Percentiles rank a stretch among this genome's conserved stretches.
phyloP scores from a whole-genome alignment of 2,797 vertebrate genomes.

The Trichosurus vulpecula region DNA sequence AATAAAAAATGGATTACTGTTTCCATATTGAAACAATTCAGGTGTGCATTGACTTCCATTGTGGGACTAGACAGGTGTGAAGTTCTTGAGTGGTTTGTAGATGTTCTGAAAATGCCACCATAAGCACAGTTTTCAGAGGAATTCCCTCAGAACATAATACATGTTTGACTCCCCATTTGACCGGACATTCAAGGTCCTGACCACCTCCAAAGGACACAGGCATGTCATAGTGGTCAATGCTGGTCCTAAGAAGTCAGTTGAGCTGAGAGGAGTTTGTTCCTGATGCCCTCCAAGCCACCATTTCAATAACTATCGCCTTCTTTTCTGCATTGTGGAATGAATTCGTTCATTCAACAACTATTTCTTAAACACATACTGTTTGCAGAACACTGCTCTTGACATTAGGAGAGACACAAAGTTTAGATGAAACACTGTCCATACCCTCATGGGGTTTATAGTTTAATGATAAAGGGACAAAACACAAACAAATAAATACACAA shows the following conservation, averaged over 20 bases:
- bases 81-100: not conserved
- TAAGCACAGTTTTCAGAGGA: not conserved
- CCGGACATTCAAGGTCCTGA: not conserved
- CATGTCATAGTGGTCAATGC: not conserved
- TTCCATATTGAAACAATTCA: not conserved
- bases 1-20: not conserved
- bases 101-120: not conserved
- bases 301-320: not conserved
- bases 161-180: not conserved
- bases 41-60: rapidly evolving
- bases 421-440: not conserved
- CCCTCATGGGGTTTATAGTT: not conserved
- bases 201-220: not conserved
- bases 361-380: not conserved
- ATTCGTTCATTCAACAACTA: not conserved
- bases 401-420: not conserved
- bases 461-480: not conserved
- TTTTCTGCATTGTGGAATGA: not conserved
- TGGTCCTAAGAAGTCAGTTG: not conserved
- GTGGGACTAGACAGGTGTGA: not conserved
- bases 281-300: not conserved
- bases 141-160: not conserved
- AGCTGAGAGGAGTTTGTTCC: not conserved
- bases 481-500: not conserved
- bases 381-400: not conserved